phyloP scores from a whole-genome alignment of 2,888 invertebrate genomes.

The Polydrusus tereticollis region DNA sequence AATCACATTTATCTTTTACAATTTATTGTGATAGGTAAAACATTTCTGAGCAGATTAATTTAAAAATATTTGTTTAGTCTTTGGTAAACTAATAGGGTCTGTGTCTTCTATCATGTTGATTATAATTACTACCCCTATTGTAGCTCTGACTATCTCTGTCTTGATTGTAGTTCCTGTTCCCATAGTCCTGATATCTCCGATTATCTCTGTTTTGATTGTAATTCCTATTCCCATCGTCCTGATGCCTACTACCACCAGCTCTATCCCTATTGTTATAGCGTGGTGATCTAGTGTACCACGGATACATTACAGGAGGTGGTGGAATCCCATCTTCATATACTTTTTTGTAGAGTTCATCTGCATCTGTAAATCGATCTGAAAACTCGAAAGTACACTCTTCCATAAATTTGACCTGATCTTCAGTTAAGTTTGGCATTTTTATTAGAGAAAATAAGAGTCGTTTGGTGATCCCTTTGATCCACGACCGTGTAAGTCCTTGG shows the following conservation, averaged over 20 bases:
- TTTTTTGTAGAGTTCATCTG: slow-evolving; percentile 64
- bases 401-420: slow-evolving; percentile 65
- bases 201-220: slow-evolving; percentile 1
- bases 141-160: slow-evolving; percentile 3
- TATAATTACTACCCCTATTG: slow-evolving; percentile 23
- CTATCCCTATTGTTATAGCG: slow-evolving; percentile 44
- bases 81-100: slow-evolving; percentile 26
- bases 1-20: too few species aligned
- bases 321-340: slow-evolving; percentile 62
- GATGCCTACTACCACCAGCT: slow-evolving; percentile 34
- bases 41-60: too few species aligned
- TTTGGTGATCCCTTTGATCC: too few species aligned
- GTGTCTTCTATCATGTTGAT: slow-evolving; percentile 24
- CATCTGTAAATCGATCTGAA: slow-evolving; percentile 64
- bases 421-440: slow-evolving; percentile 55
- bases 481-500: too few species aligned
- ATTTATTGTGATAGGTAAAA: too few species aligned
- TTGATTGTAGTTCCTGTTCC: slow-evolving; percentile 20
- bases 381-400: slow-evolving; percentile 66
- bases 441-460: not conserved
- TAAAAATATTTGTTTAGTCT: too few species aligned
- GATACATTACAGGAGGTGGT: slow-evolving; percentile 65
- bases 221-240: slow-evolving; percentile 20
- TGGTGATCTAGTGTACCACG: slow-evolving; percentile 63
- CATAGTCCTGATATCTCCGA: slow-evolving; percentile 12